These are phyloP conservation scores for Thripadectes ignobilis DNA, from an alignment of 2,797 vertebrate genomes.

Conservation along the genomic window DNA sequence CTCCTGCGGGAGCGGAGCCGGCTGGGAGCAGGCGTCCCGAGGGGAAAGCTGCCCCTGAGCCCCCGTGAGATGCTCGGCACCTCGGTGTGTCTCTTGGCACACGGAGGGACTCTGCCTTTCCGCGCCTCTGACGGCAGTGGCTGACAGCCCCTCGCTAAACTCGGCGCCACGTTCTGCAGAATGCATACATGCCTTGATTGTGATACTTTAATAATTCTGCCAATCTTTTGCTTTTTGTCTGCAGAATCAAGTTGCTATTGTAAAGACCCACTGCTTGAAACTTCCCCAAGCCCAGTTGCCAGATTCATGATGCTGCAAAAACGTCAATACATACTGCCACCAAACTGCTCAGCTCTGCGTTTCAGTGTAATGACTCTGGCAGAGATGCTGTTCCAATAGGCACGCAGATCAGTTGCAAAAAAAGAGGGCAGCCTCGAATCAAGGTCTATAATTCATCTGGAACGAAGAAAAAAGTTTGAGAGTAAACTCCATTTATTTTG, in stretches of 20 bases:
- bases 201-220: slow-evolving; percentile 68
- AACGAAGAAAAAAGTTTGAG: slow-evolving; percentile 71
- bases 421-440: slow-evolving; percentile 69
- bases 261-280: slow-evolving; percentile 76
- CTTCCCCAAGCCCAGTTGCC: slow-evolving; percentile 72
- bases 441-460: slow-evolving; percentile 68
- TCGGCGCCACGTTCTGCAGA: slow-evolving; percentile 28
- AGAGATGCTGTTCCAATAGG: slow-evolving; percentile 72
- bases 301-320: slow-evolving; percentile 74
- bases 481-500: slow-evolving; percentile 63
- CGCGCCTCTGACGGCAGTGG: neutral
- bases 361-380: slow-evolving; percentile 73
- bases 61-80: neutral
- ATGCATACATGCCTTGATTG: slow-evolving; percentile 23
- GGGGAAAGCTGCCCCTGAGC: neutral
- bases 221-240: slow-evolving; percentile 74
- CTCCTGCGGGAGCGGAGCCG: neutral
- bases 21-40: neutral
- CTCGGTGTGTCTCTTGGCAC: neutral
- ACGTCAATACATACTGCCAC: slow-evolving; percentile 68
- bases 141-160: neutral
- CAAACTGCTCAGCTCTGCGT: slow-evolving; percentile 74
- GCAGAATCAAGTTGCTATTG: slow-evolving; percentile 79
- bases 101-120: neutral
- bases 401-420: slow-evolving; percentile 59